Evolutionary conservation across 2,113 vertebrate species (phyloP).

Genomic region (Pollimyrus isidori): DNA sequence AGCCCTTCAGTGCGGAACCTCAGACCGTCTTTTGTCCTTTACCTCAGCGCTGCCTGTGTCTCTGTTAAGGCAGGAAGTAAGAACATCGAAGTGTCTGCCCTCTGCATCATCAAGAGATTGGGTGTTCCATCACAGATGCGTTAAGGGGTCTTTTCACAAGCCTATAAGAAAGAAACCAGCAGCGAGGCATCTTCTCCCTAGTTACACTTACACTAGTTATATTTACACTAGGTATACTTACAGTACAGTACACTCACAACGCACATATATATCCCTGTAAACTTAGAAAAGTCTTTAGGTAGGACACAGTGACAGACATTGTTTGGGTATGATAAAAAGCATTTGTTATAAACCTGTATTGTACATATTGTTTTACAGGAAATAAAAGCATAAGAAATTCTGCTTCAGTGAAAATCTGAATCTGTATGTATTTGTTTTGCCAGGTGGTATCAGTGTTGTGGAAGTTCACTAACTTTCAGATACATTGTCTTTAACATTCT

Average conservation of each 20-base stretch:
- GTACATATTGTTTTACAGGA: background rate
- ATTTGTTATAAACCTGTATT: background rate
- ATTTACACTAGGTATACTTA: background rate
- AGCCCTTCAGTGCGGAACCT: background rate
- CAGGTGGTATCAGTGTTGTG: too few species aligned
- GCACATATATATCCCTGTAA: background rate
- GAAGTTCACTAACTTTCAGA: background rate
- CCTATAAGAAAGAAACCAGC: background rate
- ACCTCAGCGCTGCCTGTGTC: background rate
- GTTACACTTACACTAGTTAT: background rate
- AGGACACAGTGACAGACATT: background rate
- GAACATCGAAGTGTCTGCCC: background rate
- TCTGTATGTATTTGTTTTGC: background rate
- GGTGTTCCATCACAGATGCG: background rate
- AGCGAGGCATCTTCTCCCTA: background rate
- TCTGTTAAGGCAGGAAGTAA: conserved; percentile 4
- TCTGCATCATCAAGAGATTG: background rate
- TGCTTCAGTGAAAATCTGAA: background rate
- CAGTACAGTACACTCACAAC: background rate
- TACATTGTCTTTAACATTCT: background rate
- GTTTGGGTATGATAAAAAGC: background rate
- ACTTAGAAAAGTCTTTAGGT: background rate
- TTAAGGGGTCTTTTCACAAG: background rate
- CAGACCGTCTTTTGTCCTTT: background rate
- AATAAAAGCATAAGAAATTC: background rate